Conservation (phyloP, 2,113 vertebrate genomes). For the Bubo blakistoni region DNA sequence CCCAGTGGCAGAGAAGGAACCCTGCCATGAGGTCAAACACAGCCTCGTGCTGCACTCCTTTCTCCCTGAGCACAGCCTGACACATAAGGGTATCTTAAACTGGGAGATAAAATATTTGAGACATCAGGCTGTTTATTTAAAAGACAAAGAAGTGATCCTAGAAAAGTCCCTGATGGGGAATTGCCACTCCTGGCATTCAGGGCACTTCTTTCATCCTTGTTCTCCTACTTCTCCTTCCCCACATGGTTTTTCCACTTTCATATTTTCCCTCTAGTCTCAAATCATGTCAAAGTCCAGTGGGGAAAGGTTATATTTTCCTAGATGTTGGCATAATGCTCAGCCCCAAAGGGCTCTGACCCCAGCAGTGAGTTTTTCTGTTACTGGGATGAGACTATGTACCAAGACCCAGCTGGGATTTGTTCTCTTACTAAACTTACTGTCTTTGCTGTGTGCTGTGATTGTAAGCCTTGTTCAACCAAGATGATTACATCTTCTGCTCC, state of each 20-base stretch:
- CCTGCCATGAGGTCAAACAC: neutral
- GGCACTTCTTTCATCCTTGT: neutral
- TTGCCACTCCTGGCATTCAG: neutral
- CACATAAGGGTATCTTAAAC: neutral
- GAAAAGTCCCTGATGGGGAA: neutral
- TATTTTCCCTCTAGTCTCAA: neutral
- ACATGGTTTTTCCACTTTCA: neutral
- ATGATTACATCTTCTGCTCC: neutral
- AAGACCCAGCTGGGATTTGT: neutral
- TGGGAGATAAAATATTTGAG: neutral
- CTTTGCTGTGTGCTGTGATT: neutral
- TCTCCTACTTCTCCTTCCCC: neutral
- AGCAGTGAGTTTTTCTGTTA: neutral
- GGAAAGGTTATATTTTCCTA: neutral
- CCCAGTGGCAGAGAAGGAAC: neutral
- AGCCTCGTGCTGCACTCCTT: neutral
- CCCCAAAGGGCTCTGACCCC: neutral
- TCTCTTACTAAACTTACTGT: neutral
- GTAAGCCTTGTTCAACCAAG: neutral
- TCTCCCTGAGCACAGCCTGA: neutral
- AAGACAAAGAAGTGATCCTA: neutral
- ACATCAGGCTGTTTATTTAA: neutral
- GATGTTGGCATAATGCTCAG: neutral
- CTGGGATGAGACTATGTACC: neutral
- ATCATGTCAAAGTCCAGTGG: neutral